Evolutionary conservation across 2,113 vertebrate species (phyloP).

Genomic region (Mobula hypostoma): DNA sequence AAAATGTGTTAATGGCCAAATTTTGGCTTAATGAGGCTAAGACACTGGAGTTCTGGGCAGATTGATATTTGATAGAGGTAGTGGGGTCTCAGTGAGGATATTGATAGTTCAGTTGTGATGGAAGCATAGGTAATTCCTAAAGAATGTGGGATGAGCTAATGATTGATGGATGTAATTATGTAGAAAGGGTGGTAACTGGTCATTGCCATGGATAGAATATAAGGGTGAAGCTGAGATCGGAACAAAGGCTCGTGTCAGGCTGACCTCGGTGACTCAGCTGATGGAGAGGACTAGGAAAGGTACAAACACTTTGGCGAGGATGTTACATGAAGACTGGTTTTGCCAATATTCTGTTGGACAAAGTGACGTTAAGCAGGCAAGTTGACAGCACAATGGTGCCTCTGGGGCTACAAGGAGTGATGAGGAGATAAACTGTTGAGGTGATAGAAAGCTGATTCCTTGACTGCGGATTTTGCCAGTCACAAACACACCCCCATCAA

Average conservation of each 20-base stretch:
- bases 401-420: neutral
- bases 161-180: neutral
- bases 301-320: neutral
- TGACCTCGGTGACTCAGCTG: neutral
- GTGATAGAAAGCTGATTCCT: neutral
- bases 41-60: neutral
- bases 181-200: neutral
- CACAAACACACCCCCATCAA: neutral
- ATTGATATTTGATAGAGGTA: neutral
- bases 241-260: neutral
- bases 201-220: neutral
- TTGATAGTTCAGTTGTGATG: neutral
- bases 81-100: neutral
- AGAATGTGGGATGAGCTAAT: neutral
- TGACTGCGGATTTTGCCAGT: neutral
- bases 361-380: neutral
- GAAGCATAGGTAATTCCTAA: neutral
- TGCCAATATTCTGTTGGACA: neutral
- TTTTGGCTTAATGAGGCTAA: neutral
- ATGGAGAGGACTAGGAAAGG: neutral
- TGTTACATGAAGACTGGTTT: neutral
- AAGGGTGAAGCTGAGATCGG: neutral
- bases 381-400: neutral
- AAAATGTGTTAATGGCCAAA: neutral
- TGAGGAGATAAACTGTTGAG: neutral